These are phyloP conservation scores for Gymnoscopelus braueri DNA, from an alignment of 2,797 vertebrate species.

Conservation along the genomic window DNA sequence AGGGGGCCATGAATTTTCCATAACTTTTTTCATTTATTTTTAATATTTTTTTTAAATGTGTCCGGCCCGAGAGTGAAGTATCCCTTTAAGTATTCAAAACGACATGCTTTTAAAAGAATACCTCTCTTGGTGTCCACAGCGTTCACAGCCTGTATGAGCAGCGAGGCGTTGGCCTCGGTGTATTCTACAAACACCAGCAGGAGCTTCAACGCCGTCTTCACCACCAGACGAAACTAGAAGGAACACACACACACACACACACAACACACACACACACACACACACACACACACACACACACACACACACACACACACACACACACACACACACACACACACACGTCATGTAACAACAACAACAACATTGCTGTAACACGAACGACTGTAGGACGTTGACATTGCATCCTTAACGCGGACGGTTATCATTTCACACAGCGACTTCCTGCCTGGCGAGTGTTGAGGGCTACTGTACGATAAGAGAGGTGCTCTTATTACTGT, in stretches of 20 bases:
- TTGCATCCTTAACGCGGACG: neutral
- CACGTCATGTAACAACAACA: no score
- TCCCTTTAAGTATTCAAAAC: no score
- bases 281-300: neutral
- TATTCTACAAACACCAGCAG: conserved; percentile 98
- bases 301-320: conserved; percentile 14
- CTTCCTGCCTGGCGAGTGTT: conserved; percentile 51
- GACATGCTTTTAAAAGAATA: no score
- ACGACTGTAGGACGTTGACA: no score
- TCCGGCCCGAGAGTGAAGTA: no score
- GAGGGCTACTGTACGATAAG: conserved; percentile 51
- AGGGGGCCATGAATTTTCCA: no score
- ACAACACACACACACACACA: neutral
- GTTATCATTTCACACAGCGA: neutral
- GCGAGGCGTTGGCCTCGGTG: conserved; percentile 87
- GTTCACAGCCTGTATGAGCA: conserved; percentile 90
- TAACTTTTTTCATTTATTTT: no score
- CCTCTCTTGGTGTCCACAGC: conserved; percentile 88
- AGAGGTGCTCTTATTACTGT: neutral
- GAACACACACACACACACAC: conserved; percentile 20
- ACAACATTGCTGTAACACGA: no score
- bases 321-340: neutral
- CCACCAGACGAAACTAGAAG: conserved; percentile 92
- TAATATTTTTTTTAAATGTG: no score
- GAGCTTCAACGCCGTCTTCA: conserved; percentile 95